phyloP scores from a whole-genome alignment of 2,113 vertebrate species.

The Phodopus roborovskii region DNA sequence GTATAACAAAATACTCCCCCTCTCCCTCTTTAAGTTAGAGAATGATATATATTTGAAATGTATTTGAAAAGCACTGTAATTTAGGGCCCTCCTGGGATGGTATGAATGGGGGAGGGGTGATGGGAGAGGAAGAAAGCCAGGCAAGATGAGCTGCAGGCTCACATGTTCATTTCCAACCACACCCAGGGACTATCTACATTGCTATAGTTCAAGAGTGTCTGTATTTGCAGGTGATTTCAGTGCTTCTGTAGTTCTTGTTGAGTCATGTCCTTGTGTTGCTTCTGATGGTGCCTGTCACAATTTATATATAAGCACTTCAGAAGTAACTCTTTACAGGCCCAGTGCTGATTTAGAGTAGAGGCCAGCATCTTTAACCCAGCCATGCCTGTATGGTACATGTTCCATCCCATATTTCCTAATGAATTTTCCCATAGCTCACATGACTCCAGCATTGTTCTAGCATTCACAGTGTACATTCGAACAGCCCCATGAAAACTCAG shows the following conservation, averaged over 20 bases:
- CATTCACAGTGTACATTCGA: not conserved
- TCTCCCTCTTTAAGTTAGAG: slow-evolving; percentile 50
- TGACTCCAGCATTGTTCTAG: not conserved
- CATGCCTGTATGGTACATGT: slow-evolving; percentile 1
- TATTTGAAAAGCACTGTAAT: slow-evolving; percentile 59
- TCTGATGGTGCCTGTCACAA: not conserved
- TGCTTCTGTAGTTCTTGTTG: not conserved
- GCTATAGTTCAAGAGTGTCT: not conserved
- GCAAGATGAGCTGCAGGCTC: not conserved
- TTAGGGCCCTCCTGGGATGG: slow-evolving; percentile 45
- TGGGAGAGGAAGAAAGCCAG: not conserved
- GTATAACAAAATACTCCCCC: slow-evolving; percentile 34
- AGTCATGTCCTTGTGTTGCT: not conserved
- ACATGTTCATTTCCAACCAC: not conserved
- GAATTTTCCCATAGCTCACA: not conserved
- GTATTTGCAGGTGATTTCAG: not conserved
- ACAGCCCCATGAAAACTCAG: not conserved
- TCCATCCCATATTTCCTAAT: not conserved
- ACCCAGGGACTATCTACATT: not conserved
- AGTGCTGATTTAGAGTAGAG: not conserved
- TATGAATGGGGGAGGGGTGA: not conserved
- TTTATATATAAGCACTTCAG: not conserved
- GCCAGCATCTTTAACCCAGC: not conserved
- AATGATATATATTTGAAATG: slow-evolving; percentile 41
- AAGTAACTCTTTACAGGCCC: not conserved